Base-by-base conservation (phyloP, 2,888 invertebrate genomes). In the Synergus umbraculus region DNA sequence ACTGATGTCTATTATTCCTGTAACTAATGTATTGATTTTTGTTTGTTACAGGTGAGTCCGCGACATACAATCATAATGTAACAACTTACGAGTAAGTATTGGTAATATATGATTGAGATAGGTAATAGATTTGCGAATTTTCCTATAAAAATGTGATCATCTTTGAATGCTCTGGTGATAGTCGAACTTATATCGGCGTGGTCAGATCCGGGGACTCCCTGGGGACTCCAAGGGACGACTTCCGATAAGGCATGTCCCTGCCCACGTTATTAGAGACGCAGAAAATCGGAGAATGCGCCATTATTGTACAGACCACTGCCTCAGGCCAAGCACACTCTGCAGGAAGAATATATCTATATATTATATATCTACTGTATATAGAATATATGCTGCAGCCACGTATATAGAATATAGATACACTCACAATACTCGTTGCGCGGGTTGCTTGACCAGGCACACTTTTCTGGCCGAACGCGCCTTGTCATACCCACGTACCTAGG, bases 221-320 rank as follows among this genome's bases (percentile, higher is more conserved):
- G 49, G 65, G 18, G 58, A 54, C 54, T 58, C 66, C 22, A 73
- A 44, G 76, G 49, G 66, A 37, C 78, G 78, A 83, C 83, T 83
- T 78, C 83, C 84, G 83, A 85, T 83, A 85, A 84, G 81, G 80
- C 80, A 77, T 80, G 84, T 80, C 80, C 65, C 81, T 79, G 83
- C 86, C 88, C 86, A 87, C 86, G 88, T 88, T 87, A 87, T 87
- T 86, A 85, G 87, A 86, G 87, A 87, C 86, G 88, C 86, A 86
- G 87, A 87, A 89, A 89, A 89, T 89, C 88, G 84, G 84, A 86
- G 88, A 88, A 88, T 86, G 88, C 85, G 83, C 86, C 88, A 88
- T 89, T 89, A 88, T 89, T 88, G 87, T 87, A 82, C 85, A 85
- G 83, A 86, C 87, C 86, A 76, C 60, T 77, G 78, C 82, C 79